Base-by-base conservation (phyloP, 2,888 invertebrate genomes). In the Acrobasis suavella region DNA sequence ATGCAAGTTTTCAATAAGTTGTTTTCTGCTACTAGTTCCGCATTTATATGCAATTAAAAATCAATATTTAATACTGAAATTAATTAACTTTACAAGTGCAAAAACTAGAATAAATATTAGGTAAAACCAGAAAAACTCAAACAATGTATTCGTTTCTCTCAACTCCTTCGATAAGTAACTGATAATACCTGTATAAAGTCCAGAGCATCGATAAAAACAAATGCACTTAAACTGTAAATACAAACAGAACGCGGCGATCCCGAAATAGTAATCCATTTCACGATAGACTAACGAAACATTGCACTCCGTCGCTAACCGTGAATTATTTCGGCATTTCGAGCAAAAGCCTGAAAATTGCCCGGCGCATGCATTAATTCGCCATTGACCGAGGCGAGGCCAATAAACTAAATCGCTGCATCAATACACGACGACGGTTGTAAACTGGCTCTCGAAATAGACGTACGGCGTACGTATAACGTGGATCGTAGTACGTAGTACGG, bases 391-490 rank as follows among this genome's bases (percentile, higher is more conserved):
- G 52, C 52, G 63, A 68, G 63, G 67, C 63, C 68, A 73, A 76
- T 81, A 77, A 80, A 80, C 78, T 82, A 81, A 83, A 82, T 83
- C 79, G 70, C 76, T 74, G 75, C 73, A 77, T 78, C 75, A 75
- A 78, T 80, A 80, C 71, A 71, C 65, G 76, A 77, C 77, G 52
- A 39, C 76, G 73, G 75, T 81, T 75, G 78, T 82, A 76, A 77
- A 78, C 74, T 32, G 32, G 32, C 73, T 76, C 77, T 80, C 74
- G 71, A 82, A 83, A 85, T 81, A 85, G 78, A 76, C 73, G 75
- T 75, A 75, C 73, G 75, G 15, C 58, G 42, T 76, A 81, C 78
- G 80, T 68, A 74, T 32, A 32, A 32, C 32, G 77, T 82, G 77
- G 73, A 73, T 70, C 81, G 83, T 84, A 82, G 81, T 46, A 46